Evolutionary conservation across 23 tunicate species (phyloP).

Genomic region (Ascidia mentula): DNA sequence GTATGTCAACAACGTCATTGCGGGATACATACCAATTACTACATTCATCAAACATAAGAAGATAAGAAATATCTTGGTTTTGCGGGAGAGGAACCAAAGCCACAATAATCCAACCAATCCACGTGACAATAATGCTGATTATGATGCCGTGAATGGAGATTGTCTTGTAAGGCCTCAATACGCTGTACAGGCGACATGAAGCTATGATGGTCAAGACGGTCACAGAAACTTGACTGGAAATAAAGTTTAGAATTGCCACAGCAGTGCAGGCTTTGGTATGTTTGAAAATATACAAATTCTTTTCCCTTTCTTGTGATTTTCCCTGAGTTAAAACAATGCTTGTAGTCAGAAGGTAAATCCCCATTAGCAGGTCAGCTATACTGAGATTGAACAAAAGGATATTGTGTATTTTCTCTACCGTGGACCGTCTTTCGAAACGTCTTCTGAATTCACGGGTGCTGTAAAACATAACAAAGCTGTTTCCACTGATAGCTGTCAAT

Average conservation of each 20-base stretch:
- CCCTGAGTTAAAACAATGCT: background rate
- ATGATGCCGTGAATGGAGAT: background rate
- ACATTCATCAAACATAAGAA: too few relatives aligned
- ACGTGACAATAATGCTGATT: background rate
- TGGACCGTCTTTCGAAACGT: background rate
- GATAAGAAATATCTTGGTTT: background rate
- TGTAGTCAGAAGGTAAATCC: background rate
- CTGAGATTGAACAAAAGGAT: slow-evolving; percentile 10
- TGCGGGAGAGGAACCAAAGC: background rate
- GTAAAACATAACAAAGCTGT: background rate
- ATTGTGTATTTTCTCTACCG: slow-evolving; percentile 14
- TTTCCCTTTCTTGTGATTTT: background rate
- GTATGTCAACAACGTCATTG: background rate
- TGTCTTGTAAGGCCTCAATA: background rate
- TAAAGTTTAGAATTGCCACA: background rate
- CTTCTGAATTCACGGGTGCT: background rate
- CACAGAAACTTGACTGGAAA: background rate
- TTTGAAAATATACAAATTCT: background rate
- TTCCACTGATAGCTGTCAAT: background rate
- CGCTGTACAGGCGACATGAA: background rate
- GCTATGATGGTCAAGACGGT: background rate
- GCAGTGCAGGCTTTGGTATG: background rate
- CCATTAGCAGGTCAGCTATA: slow-evolving; percentile 35
- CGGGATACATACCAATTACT: background rate
- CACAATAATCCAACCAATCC: background rate